Conservation (phyloP, 2,113 vertebrate genomes). For the Embiotoca jacksoni region DNA sequence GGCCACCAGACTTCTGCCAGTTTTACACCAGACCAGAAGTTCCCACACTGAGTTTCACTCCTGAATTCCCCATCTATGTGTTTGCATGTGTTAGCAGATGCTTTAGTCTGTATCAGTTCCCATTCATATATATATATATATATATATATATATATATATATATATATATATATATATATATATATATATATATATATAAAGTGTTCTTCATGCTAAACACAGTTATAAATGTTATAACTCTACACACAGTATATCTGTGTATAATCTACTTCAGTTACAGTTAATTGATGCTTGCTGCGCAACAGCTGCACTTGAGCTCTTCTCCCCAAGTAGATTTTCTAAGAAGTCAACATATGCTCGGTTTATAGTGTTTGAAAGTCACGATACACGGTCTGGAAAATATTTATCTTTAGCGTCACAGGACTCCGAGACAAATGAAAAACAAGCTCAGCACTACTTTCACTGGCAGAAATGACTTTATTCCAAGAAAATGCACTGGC, state of each 20-base stretch:
- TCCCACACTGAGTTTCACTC: conserved; percentile 11
- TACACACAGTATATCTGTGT: conserved; percentile 1
- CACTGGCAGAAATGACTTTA: conserved; percentile 8
- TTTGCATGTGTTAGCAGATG: conserved; percentile 36
- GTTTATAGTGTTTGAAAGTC: conserved; percentile 38
- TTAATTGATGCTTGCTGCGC: conserved; percentile 16
- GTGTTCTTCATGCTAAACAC: conserved; percentile 20
- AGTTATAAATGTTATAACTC: background rate
- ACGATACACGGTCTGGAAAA: conserved; percentile 47
- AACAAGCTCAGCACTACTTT: conserved; percentile 24
- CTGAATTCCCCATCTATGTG: conserved; percentile 25
- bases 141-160: no score
- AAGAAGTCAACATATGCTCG: conserved; percentile 42
- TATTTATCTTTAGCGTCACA: conserved; percentile 7
- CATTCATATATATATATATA: no score
- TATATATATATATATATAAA: background rate
- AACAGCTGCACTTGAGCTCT: conserved; percentile 48
- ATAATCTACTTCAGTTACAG: conserved; percentile 13
- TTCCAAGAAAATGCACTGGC: conserved; percentile 2
- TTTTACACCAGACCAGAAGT: conserved; percentile 18
- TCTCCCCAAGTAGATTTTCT: conserved; percentile 9
- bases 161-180: no score
- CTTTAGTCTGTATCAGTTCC: conserved; percentile 20
- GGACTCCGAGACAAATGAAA: conserved; percentile 16
- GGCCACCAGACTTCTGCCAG: no score